Conservation (phyloP, 2,797 vertebrate genomes). For the Hypotaenidia philippensis region DNA sequence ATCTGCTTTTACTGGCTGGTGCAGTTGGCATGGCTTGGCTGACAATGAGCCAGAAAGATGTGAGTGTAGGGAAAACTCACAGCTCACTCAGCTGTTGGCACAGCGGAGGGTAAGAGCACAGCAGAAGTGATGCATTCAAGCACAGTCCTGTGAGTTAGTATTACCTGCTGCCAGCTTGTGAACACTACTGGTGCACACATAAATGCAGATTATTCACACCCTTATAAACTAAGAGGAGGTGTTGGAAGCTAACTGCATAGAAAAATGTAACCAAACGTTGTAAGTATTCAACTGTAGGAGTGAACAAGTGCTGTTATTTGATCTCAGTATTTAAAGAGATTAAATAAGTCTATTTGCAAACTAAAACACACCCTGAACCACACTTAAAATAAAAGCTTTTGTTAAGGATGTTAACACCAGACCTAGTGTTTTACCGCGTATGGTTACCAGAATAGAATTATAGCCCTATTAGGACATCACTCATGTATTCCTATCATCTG, state of each 20-base stretch:
- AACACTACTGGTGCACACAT: conserved; percentile 1
- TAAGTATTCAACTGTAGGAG: not conserved
- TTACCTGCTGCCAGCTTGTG: conserved; percentile 52
- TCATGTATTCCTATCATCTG: not conserved
- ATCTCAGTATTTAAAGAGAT: not conserved
- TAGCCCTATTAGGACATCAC: not conserved
- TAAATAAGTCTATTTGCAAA: not conserved
- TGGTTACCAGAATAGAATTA: not conserved
- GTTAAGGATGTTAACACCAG: not conserved
- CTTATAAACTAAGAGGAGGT: conserved; percentile 6
- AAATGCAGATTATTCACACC: conserved; percentile 32
- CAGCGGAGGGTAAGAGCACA: conserved; percentile 54
- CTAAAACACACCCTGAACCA: not conserved
- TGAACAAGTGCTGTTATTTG: not conserved
- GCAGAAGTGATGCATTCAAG: conserved; percentile 58
- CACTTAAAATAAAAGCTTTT: not conserved
- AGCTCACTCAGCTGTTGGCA: conserved; percentile 70
- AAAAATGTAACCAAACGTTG: not conserved
- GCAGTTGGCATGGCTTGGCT: conserved; percentile 75
- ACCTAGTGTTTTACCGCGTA: not conserved
- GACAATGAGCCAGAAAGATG: conserved; percentile 82
- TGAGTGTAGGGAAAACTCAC: conserved; percentile 70
- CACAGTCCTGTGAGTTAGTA: conserved; percentile 32
- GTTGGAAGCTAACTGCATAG: not conserved
- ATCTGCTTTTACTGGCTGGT: conserved; percentile 84